Evolutionary conservation across 2,113 vertebrate genomes (phyloP), one percentile per base, ranked within the genome.

Genomic region (Erythrocebus patas): DNA sequence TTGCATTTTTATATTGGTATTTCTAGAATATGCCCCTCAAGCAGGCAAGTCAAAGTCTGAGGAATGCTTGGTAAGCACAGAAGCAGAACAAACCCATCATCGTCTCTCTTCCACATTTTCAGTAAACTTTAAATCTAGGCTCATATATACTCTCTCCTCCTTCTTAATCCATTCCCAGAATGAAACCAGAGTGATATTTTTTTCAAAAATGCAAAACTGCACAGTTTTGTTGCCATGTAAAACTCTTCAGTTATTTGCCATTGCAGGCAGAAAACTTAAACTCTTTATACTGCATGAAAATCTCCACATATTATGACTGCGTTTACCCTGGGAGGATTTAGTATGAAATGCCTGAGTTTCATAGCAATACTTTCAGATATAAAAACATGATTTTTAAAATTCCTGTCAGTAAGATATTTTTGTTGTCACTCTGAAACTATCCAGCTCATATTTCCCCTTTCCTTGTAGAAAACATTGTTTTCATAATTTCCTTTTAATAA

Each of bases 311-410:
- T 96, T 79, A n/a, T 35, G n/a, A 84, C 8, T 40, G 6, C 20
- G 20, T 84, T 64, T 84, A 70, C 38, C 22, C 22, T 8, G 38
- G 76, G 52, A 85, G 32, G 93, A 89, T 93, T 93, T 96, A 87
- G 86, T 72, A 66, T 68, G 38, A 78, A 59, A 75, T 83, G 35
- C 9, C 70, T 88, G 79, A 14, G 10, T 83, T 83, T 80, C 50
- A 75, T 16, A 90, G 17, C 5, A 83, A 57, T 30, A 64, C 3
- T 81, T 84, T 81, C 14, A 22, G 20, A 8, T 79, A 32, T 72
- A 85, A 86, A 85, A 96, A 72, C 22, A 78, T 1, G 12, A 52
- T 66, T 76, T 61, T 45, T 96, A 35, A 98, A 83, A 83, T 87
- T 83, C 12, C n/a, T 68, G 7, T 57, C 14, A n/a, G 32, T 55